Conservation (phyloP, 2,888 invertebrate genomes). For the Lasioglossum marginatum region DNA sequence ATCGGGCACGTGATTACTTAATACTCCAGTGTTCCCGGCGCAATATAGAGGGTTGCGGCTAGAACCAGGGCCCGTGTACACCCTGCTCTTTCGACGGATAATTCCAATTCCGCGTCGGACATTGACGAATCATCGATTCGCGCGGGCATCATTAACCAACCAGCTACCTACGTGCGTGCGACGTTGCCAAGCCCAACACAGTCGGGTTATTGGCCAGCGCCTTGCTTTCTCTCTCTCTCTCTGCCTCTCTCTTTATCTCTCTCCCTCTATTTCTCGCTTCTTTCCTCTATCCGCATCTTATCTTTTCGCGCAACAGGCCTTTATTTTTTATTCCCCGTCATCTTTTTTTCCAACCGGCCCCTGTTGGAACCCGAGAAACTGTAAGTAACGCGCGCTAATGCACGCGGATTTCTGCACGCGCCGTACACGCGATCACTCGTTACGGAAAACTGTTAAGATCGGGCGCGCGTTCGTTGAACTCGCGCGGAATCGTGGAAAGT, state of each 20-base stretch:
- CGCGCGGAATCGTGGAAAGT: constrained; percentile 47
- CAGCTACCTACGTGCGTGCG: constrained; percentile 72
- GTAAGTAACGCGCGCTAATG: neutral
- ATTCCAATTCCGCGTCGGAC: constrained; percentile 72
- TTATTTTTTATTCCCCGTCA: neutral
- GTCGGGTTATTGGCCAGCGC: constrained; percentile 66
- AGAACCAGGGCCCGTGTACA: constrained; percentile 15
- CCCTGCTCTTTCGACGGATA: constrained; percentile 62
- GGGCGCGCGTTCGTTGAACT: constrained; percentile 43
- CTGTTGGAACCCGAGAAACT: neutral
- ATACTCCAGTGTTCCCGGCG: constrained; percentile 19
- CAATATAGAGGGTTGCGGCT: constrained; percentile 4
- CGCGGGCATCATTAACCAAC: constrained; percentile 76
- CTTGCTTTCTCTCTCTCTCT: constrained; percentile 22
- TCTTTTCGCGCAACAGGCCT: neutral
- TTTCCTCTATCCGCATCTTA: neutral
- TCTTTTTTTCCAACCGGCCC: neutral
- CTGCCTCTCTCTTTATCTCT: constrained; percentile 8
- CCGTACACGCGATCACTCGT: constrained; percentile 29
- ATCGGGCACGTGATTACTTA: constrained; percentile 21
- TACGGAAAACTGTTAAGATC: constrained; percentile 29
- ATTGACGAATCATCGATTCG: constrained; percentile 77
- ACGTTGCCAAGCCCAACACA: constrained; percentile 56
- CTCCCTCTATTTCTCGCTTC: neutral
- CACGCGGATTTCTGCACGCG: constrained; percentile 1